Percentiles rank a stretch among this genome's conserved stretches.
Evolutionary conservation across 2,888 invertebrate genomes (phyloP).

Genomic region (Pemphredon lugubris): DNA sequence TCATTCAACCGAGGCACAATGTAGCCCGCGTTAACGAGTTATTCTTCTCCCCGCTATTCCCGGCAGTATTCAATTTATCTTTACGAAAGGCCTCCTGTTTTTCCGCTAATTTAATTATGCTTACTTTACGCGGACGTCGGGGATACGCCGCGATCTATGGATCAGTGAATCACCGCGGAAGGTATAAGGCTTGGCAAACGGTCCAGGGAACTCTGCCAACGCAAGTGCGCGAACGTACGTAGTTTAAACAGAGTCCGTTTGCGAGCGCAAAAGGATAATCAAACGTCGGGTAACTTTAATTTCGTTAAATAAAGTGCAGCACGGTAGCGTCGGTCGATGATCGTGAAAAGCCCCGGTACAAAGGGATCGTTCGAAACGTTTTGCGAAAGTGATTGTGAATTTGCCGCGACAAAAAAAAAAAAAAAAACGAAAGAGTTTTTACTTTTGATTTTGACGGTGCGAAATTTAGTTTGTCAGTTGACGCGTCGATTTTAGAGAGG

Average conservation of each 20-base stretch:
- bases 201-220: not conserved
- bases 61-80: conserved; percentile 2
- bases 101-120: conserved; percentile 17
- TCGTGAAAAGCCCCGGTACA: too few relatives aligned
- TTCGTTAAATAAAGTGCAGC: conserved; percentile 64
- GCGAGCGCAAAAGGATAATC: conserved; percentile 62
- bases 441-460: too few relatives aligned
- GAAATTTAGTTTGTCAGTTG: too few relatives aligned
- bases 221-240: conserved; percentile 21
- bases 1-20: not conserved
- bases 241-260: conserved; percentile 60
- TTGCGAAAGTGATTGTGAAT: too few relatives aligned
- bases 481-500: too few relatives aligned
- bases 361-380: too few relatives aligned
- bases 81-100: conserved; percentile 2
- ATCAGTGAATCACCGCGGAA: conserved; percentile 3
- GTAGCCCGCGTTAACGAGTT: not conserved
- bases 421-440: too few relatives aligned
- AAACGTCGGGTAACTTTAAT: conserved; percentile 72
- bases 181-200: conserved; percentile 8
- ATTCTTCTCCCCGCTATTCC: not conserved
- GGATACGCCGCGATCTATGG: not conserved
- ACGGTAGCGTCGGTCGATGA: too few relatives aligned
- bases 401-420: too few relatives aligned
- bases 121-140: not conserved